Conservation (phyloP, 2,113 vertebrate genomes). For the Caracal caracal region DNA sequence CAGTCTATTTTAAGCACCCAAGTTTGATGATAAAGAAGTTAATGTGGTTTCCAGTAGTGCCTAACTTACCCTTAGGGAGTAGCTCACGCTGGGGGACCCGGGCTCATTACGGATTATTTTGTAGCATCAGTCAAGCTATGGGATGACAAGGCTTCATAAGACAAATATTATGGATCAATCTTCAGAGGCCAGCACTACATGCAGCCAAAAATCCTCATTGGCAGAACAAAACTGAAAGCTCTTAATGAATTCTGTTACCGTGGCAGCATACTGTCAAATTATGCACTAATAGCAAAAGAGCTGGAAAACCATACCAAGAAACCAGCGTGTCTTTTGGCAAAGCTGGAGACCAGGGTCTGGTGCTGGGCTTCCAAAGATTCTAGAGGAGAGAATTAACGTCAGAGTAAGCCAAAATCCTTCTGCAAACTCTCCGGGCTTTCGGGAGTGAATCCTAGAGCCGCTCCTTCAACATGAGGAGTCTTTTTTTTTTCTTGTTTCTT, state of each 20-base stretch:
- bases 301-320: slow-evolving; percentile 70
- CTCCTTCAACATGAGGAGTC: not conserved
- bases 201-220: slow-evolving; percentile 69
- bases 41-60: slow-evolving; percentile 12
- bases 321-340: slow-evolving; percentile 68
- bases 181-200: slow-evolving; percentile 53
- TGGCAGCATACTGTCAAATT: slow-evolving; percentile 71
- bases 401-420: not conserved
- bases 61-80: not conserved
- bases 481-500: not conserved
- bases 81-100: slow-evolving; percentile 29
- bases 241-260: slow-evolving; percentile 71
- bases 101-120: slow-evolving; percentile 65
- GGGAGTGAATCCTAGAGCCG: not conserved
- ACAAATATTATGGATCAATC: slow-evolving; percentile 67
- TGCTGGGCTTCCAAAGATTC: not conserved
- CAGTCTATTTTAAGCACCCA: slow-evolving; percentile 59
- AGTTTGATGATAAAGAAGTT: slow-evolving; percentile 15
- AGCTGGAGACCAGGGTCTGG: slow-evolving; percentile 33
- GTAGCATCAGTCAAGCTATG: slow-evolving; percentile 44
- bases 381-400: not conserved
- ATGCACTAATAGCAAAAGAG: slow-evolving; percentile 61
- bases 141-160: slow-evolving; percentile 65
- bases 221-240: slow-evolving; percentile 70
- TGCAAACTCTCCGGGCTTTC: not conserved